These are phyloP conservation scores for Rutpela maculata DNA, from an alignment of 2,888 invertebrate genomes.

Conservation along the genomic window DNA sequence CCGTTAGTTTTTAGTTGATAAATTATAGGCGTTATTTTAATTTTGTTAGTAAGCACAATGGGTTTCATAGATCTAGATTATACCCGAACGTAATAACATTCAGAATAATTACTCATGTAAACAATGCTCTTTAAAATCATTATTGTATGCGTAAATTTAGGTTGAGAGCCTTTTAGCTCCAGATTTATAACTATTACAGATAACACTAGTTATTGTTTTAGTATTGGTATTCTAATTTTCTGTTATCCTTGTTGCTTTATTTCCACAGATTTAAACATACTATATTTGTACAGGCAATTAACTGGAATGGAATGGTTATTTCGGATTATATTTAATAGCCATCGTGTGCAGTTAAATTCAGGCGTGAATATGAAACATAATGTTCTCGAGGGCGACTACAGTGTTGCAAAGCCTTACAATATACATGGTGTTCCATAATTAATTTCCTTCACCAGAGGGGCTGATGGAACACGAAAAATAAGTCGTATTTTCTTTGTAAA, in stretches of 20 bases:
- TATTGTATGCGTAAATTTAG: neutral
- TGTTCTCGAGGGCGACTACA: too few species aligned
- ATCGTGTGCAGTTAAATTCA: too few species aligned
- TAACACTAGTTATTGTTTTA: neutral
- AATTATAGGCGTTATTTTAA: neutral
- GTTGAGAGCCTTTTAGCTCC: neutral
- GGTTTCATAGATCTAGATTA: constrained; percentile 3
- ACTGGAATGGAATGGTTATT: too few species aligned
- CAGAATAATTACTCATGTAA: neutral
- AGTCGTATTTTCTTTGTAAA: too few species aligned
- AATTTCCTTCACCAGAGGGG: too few species aligned
- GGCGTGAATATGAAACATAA: too few species aligned
- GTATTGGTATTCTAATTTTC: neutral
- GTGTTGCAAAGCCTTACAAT: too few species aligned
- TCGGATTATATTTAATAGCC: too few species aligned
- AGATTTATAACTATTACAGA: neutral
- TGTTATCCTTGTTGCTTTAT: neutral
- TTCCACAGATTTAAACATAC: neutral
- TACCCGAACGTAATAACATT: neutral
- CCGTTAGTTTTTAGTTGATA: constrained; percentile 3
- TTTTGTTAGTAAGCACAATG: neutral
- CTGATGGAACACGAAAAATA: too few species aligned
- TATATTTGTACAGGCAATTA: neutral
- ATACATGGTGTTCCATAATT: too few species aligned
- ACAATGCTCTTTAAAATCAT: neutral